These are phyloP conservation scores for Pelvicachromis taeniatus DNA, from an alignment of 2,113 vertebrate species.

Conservation along the genomic window DNA sequence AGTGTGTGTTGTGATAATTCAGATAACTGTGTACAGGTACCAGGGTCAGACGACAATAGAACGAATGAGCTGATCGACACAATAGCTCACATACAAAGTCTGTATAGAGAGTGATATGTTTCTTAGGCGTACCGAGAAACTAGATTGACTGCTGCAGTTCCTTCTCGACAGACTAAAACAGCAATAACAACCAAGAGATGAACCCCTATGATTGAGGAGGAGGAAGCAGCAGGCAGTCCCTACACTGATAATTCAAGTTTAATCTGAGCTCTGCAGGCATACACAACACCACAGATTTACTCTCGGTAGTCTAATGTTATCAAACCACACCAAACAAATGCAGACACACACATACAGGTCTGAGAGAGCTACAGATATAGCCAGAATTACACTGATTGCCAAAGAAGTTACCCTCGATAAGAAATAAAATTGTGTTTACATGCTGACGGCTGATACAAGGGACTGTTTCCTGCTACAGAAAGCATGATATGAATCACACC, in stretches of 20 bases:
- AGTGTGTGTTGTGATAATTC: not conserved
- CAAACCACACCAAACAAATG: constrained; percentile 29
- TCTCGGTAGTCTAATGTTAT: constrained; percentile 52
- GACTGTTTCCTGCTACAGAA: constrained; percentile 22
- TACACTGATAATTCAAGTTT: constrained; percentile 60
- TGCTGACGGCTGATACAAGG: constrained; percentile 21
- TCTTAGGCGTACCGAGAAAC: not conserved
- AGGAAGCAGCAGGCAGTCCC: constrained; percentile 29
- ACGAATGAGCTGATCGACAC: not conserved
- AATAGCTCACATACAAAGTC: constrained; percentile 4
- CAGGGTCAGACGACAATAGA: not conserved
- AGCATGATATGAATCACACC: constrained; percentile 36
- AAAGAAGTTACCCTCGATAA: constrained; percentile 44
- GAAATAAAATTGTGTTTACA: constrained; percentile 41
- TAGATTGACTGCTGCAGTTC: not conserved
- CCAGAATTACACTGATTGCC: constrained; percentile 55
- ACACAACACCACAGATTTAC: constrained; percentile 35
- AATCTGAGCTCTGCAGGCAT: constrained; percentile 65
- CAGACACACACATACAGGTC: not conserved
- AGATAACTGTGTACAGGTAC: not conserved
- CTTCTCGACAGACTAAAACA: constrained; percentile 10
- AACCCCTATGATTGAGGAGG: constrained; percentile 45
- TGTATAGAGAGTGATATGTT: not conserved
- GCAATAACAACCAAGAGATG: constrained; percentile 43
- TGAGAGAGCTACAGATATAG: constrained; percentile 14